A percentile compares a stretch with the other conserved stretches of the same genome.
These are phyloP conservation scores for Mus spretus DNA, from an alignment of 2,797 vertebrate species.

Conservation along the genomic window DNA sequence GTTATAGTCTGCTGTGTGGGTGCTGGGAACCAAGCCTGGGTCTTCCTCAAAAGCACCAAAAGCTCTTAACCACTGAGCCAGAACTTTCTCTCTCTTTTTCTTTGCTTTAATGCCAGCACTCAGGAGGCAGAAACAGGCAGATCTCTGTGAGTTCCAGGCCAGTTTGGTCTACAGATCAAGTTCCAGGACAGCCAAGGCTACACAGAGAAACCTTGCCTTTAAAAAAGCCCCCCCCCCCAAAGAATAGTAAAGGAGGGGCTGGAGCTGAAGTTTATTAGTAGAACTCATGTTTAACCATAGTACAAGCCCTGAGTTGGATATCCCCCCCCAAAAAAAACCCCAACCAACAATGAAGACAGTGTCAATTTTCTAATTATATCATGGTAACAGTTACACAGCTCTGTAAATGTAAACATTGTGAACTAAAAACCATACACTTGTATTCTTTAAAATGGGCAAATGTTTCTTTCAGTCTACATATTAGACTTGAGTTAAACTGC, in stretches of 20 bases:
- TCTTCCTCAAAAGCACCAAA: neutral
- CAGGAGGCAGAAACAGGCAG: neutral
- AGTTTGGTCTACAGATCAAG: neutral
- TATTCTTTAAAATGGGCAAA: neutral
- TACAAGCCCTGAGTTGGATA: neutral
- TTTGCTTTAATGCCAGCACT: neutral
- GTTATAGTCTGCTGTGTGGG: neutral
- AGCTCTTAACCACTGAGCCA: neutral
- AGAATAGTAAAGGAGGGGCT: neutral
- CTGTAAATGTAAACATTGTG: neutral
- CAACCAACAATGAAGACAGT: neutral
- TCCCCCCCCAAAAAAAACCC: neutral
- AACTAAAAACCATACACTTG: neutral
- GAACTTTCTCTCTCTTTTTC: too few relatives aligned
- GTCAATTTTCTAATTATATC: neutral
- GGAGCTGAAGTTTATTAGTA: neutral
- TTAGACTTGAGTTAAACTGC: neutral
- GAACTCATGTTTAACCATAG: neutral
- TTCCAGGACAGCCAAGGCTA: neutral
- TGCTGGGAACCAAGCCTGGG: neutral
- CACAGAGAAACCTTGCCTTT: neutral
- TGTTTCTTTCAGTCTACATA: neutral
- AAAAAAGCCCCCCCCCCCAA: neutral
- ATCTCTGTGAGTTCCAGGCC: neutral
- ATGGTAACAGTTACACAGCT: neutral